Evolutionary conservation across 2,888 invertebrate species (phyloP).

Genomic region (Empis livida): DNA sequence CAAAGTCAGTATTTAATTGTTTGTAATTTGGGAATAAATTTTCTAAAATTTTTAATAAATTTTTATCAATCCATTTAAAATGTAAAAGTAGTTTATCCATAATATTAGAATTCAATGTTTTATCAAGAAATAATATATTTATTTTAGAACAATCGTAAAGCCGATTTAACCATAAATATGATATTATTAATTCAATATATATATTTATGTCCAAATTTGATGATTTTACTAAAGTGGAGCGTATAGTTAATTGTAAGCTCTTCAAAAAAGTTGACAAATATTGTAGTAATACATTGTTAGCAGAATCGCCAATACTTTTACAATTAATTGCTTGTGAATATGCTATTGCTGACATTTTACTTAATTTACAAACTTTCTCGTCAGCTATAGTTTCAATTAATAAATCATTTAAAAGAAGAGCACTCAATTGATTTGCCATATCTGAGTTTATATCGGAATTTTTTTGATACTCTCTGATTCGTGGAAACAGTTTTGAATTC

Average conservation of each 20-base stretch:
- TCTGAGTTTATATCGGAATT: background rate
- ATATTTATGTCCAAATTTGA: slow-evolving; percentile 17
- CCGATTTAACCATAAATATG: slow-evolving; percentile 29
- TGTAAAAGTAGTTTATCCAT: slow-evolving; percentile 52
- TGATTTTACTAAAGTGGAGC: slow-evolving; percentile 14
- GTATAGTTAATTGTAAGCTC: slow-evolving; percentile 14
- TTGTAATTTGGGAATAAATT: slow-evolving; percentile 13
- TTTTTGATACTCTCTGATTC: slow-evolving; percentile 27
- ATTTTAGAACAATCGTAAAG: slow-evolving; percentile 19
- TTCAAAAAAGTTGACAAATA: slow-evolving; percentile 21
- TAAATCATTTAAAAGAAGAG: slow-evolving; percentile 19
- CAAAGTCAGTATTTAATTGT: slow-evolving; percentile 13
- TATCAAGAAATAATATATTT: slow-evolving; percentile 21
- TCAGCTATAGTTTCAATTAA: slow-evolving; percentile 18
- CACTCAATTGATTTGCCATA: slow-evolving; percentile 17
- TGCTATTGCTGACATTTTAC: slow-evolving; percentile 21
- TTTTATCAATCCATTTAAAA: slow-evolving; percentile 61
- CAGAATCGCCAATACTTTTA: slow-evolving; percentile 21
- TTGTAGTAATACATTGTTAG: slow-evolving; percentile 24
- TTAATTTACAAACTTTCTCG: slow-evolving; percentile 15
- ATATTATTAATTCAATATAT: slow-evolving; percentile 20
- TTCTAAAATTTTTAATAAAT: slow-evolving; percentile 34
- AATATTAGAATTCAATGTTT: slow-evolving; percentile 39
- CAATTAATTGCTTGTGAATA: slow-evolving; percentile 28
- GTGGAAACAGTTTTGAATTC: slow-evolving; percentile 27